A percentile compares a stretch with the other conserved stretches of the same genome.
Conservation (phyloP, 2,888 invertebrate genomes). For the Plagiodera versicolora region DNA sequence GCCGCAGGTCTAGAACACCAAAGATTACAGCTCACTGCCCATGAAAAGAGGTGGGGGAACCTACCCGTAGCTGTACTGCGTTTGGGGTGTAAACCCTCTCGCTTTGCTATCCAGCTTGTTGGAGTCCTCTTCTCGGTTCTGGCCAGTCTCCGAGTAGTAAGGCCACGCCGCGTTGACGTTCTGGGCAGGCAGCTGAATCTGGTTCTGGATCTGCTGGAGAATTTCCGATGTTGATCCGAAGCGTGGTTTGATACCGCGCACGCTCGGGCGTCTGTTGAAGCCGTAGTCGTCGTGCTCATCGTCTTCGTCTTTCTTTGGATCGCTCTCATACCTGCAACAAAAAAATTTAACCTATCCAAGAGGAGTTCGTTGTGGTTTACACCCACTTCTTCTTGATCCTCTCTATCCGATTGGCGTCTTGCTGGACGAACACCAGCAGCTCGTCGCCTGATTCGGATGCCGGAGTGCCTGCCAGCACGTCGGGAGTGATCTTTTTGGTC, state of each 20-base stretch:
- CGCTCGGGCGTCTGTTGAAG: conserved; percentile 85
- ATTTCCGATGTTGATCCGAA: conserved; percentile 80
- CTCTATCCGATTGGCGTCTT: conserved; percentile 81
- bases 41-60: background rate
- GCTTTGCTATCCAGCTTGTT: conserved; percentile 43
- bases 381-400: conserved; percentile 71
- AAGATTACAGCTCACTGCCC: too few species aligned
- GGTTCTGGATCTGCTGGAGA: conserved; percentile 77
- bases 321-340: conserved; percentile 23
- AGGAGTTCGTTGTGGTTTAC: background rate
- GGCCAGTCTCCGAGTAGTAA: conserved; percentile 65
- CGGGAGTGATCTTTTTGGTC: conserved; percentile 66
- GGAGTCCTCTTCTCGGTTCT: conserved; percentile 45
- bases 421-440: conserved; percentile 80
- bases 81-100: conserved; percentile 32
- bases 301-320: conserved; percentile 56
- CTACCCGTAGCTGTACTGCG: conserved; percentile 19
- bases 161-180: conserved; percentile 63
- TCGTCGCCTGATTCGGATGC: conserved; percentile 66
- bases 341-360: background rate
- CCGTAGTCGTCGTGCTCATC: conserved; percentile 89
- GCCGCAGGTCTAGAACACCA: conserved; percentile 40
- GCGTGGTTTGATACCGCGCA: conserved; percentile 86
- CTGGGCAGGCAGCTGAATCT: conserved; percentile 60
- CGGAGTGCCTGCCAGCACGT: conserved; percentile 78